Percentiles rank a stretch among this genome's conserved stretches.
These are phyloP conservation scores for Neocrepidodera transversa DNA, from an alignment of 2,888 invertebrate genomes.

Conservation along the genomic window DNA sequence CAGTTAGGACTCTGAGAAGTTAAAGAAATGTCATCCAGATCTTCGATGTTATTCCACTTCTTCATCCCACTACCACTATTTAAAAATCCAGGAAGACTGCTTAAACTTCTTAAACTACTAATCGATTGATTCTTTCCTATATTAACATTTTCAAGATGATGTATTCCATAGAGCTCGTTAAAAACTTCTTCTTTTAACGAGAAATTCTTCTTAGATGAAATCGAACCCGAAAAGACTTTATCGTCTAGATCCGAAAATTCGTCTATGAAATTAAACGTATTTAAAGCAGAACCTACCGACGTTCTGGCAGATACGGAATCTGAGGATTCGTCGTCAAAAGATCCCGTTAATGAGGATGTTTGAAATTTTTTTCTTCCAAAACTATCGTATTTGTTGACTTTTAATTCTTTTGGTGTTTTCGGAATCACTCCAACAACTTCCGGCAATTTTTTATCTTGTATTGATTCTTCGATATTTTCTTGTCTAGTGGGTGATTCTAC, in stretches of 20 bases:
- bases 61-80: slow-evolving; percentile 46
- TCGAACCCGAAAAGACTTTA: slow-evolving; percentile 44
- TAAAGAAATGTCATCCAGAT: slow-evolving; percentile 51
- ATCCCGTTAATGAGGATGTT: slow-evolving; percentile 45
- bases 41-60: slow-evolving; percentile 56
- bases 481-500: neutral
- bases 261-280: slow-evolving; percentile 41
- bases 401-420: slow-evolving; percentile 40
- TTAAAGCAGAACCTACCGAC: slow-evolving; percentile 43
- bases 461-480: neutral
- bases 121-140: slow-evolving; percentile 42
- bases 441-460: slow-evolving; percentile 43
- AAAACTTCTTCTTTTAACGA: slow-evolving; percentile 36
- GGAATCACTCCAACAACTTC: slow-evolving; percentile 51
- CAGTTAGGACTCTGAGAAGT: slow-evolving; percentile 43
- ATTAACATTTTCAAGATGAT: slow-evolving; percentile 31
- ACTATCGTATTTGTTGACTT: slow-evolving; percentile 42
- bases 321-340: slow-evolving; percentile 39
- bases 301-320: slow-evolving; percentile 34
- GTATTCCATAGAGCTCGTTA: slow-evolving; percentile 47
- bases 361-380: slow-evolving; percentile 49
- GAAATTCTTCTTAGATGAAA: slow-evolving; percentile 33
- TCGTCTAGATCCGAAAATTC: slow-evolving; percentile 48
- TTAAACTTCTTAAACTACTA: slow-evolving; percentile 51
- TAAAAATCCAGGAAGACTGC: slow-evolving; percentile 49